phyloP scores from a whole-genome alignment of 2,113 vertebrate species.

The Entelurus aequoreus region DNA sequence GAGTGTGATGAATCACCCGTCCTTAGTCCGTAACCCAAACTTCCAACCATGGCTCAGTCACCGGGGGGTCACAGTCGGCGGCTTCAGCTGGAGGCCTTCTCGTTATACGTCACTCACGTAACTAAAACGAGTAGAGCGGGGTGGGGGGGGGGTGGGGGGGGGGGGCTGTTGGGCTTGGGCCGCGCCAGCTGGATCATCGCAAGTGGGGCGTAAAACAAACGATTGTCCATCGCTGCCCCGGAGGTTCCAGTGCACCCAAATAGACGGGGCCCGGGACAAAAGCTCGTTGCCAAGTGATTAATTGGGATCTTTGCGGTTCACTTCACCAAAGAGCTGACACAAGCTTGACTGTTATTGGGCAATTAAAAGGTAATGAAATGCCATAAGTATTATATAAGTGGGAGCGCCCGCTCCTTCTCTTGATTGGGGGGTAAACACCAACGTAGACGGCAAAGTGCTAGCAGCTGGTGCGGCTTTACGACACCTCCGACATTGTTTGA shows the following conservation, averaged over 20 bases:
- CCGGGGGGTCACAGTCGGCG: slow-evolving; percentile 27
- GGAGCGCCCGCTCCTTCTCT: slow-evolving; percentile 29
- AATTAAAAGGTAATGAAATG: slow-evolving; percentile 61
- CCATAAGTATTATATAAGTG: slow-evolving; percentile 44
- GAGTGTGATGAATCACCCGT: slow-evolving; percentile 36
- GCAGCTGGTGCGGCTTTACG: slow-evolving; percentile 46
- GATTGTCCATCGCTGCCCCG: slow-evolving; percentile 50
- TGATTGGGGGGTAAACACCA: slow-evolving; percentile 45
- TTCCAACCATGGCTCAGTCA: slow-evolving; percentile 29
- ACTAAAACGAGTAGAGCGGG: slow-evolving; percentile 17
- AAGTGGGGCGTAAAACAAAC: slow-evolving; percentile 61
- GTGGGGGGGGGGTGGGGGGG: too few relatives aligned
- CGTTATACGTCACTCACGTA: slow-evolving; percentile 11
- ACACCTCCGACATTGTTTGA: slow-evolving; percentile 41
- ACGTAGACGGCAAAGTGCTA: slow-evolving; percentile 25
- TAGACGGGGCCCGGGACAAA: slow-evolving; percentile 51
- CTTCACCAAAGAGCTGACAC: slow-evolving; percentile 57
- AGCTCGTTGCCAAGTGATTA: slow-evolving; percentile 53
- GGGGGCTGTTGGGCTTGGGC: slow-evolving; percentile 16
- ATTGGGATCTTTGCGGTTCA: slow-evolving; percentile 58
- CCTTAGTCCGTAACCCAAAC: slow-evolving; percentile 20
- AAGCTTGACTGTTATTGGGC: slow-evolving; percentile 57
- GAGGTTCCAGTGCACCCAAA: slow-evolving; percentile 42
- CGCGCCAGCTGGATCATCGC: slow-evolving; percentile 48
- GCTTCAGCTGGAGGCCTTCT: slow-evolving; percentile 12